phyloP scores from a whole-genome alignment of 2,797 vertebrate genomes.

The Steatocranus sp. region DNA sequence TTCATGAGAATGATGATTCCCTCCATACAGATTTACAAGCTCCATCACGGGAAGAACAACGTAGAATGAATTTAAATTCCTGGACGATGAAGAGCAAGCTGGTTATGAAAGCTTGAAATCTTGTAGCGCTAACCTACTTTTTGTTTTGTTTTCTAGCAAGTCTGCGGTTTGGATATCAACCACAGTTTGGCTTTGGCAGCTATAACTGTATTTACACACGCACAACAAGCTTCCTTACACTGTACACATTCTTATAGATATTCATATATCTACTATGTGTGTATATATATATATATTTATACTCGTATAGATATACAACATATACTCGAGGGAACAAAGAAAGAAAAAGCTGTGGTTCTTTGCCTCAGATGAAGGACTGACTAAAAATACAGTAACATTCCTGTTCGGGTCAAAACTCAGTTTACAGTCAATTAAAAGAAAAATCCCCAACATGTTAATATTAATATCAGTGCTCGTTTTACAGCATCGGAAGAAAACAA shows the following conservation, averaged over 20 bases:
- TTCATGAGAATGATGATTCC: not conserved
- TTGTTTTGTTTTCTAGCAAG: not conserved
- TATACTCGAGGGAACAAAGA: constrained; percentile 29
- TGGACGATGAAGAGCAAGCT: not conserved
- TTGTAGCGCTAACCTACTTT: constrained; percentile 43
- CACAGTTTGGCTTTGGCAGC: constrained; percentile 69
- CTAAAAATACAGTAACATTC: constrained; percentile 54
- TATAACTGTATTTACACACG: constrained; percentile 67
- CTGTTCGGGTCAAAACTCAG: constrained; percentile 39
- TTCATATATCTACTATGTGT: constrained; percentile 54
- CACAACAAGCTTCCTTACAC: constrained; percentile 55
- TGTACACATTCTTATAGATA: constrained; percentile 58
- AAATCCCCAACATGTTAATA: not conserved
- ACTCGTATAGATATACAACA: constrained; percentile 51
- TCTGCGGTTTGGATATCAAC: constrained; percentile 34
- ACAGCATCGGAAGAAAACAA: constrained; percentile 34
- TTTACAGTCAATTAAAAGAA: constrained; percentile 25
- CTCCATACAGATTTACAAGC: not conserved
- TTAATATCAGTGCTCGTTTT: constrained; percentile 52
- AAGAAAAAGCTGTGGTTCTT: constrained; percentile 44
- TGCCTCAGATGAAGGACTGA: constrained; percentile 12
- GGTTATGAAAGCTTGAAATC: not conserved
- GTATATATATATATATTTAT: constrained; percentile 47
- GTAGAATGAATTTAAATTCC: not conserved
- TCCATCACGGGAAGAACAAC: not conserved